Evolutionary conservation across 2,113 vertebrate genomes (phyloP).

Genomic region (Hippocampus comes): DNA sequence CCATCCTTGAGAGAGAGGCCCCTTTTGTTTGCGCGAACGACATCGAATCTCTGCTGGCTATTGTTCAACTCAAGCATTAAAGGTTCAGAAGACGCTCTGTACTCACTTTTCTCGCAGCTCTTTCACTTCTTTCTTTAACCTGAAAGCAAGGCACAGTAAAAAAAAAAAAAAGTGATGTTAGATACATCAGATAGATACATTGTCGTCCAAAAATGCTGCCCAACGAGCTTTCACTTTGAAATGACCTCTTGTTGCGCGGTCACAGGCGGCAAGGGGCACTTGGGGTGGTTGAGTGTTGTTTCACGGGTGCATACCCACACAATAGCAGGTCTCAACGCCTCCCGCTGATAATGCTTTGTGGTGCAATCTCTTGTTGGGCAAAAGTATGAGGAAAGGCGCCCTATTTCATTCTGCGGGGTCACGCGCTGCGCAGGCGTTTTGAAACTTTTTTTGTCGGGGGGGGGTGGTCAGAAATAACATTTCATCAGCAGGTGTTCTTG

Average conservation of each 20-base stretch:
- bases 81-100: slow-evolving; percentile 40
- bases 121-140: slow-evolving; percentile 89
- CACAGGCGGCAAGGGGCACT: slow-evolving; percentile 7
- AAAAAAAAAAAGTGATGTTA: not conserved
- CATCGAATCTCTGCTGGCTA: slow-evolving; percentile 44
- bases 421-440: not conserved
- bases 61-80: slow-evolving; percentile 45
- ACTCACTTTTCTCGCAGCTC: slow-evolving; percentile 95
- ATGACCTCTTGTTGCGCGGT: not conserved
- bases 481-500: not conserved
- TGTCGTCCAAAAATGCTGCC: slow-evolving; percentile 16
- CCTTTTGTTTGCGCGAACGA: slow-evolving; percentile 12
- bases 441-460: not conserved
- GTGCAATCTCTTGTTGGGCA: slow-evolving; percentile 12
- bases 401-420: slow-evolving; percentile 29
- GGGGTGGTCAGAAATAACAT: not conserved
- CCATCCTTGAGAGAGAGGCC: slow-evolving; percentile 12
- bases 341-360: slow-evolving; percentile 19
- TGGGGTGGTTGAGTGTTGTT: slow-evolving; percentile 18
- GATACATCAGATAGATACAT: not conserved
- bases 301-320: slow-evolving; percentile 12
- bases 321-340: slow-evolving; percentile 16
- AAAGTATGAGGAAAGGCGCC: slow-evolving; percentile 41
- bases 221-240: slow-evolving; percentile 39
- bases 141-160: slow-evolving; percentile 65